These are phyloP conservation scores for Myotis yumanensis DNA, from an alignment of 2,113 vertebrate species.

Conservation along the genomic window DNA sequence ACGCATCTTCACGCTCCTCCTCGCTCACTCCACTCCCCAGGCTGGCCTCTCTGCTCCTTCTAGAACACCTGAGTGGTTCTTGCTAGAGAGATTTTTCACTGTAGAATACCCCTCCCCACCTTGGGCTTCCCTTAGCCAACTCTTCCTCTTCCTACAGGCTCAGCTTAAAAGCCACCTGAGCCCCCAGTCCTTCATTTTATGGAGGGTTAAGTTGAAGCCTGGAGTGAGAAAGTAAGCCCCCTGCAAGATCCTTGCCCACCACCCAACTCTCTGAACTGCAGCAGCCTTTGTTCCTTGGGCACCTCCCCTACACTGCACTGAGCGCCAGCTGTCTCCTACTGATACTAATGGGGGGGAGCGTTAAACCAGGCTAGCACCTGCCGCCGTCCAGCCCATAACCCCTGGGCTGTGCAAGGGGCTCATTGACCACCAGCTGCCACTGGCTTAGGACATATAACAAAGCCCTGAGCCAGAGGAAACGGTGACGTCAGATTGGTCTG, in stretches of 20 bases:
- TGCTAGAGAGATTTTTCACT: neutral
- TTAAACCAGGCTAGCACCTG: neutral
- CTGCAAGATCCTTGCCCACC: neutral
- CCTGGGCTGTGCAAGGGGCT: neutral
- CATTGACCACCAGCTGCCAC: neutral
- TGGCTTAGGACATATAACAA: neutral
- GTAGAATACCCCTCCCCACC: neutral
- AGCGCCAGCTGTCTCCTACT: neutral
- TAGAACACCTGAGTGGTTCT: neutral
- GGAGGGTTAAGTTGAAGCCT: neutral
- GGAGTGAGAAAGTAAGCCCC: neutral
- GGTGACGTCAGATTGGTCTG: neutral
- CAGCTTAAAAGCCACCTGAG: neutral
- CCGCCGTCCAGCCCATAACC: neutral
- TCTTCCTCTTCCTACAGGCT: neutral
- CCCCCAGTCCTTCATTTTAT: neutral
- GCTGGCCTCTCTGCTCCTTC: neutral
- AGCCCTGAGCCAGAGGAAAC: neutral
- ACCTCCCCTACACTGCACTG: neutral
- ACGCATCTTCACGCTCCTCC: neutral
- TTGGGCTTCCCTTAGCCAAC: neutral
- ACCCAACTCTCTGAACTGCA: neutral
- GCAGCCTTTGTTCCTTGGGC: neutral
- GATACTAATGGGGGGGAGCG: conserved; percentile 35
- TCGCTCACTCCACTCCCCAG: neutral